Evolutionary conservation across 2,888 invertebrate genomes (phyloP).

Genomic region (Melolontha melolontha): DNA sequence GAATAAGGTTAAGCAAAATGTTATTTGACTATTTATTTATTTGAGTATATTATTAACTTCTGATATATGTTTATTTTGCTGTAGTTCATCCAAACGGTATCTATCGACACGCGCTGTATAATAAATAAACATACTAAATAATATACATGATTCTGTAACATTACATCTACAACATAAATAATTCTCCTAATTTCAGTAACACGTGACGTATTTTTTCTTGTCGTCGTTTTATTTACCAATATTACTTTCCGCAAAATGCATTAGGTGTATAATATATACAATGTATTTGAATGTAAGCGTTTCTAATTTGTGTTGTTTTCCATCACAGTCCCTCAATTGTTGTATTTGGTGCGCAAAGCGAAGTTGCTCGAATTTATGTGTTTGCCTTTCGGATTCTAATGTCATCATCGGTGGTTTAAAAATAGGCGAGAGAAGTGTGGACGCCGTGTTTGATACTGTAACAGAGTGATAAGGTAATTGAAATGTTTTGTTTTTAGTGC

Average conservation of each 20-base stretch:
- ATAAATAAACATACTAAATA: too few relatives aligned
- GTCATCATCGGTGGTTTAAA: constrained; percentile 11
- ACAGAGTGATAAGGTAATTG: constrained; percentile 30
- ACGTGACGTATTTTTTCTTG: constrained; percentile 1
- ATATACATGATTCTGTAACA: too few relatives aligned
- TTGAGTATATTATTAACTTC: too few relatives aligned
- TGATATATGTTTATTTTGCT: too few relatives aligned
- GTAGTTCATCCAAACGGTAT: too few relatives aligned
- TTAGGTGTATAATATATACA: neutral
- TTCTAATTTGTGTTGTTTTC: constrained; percentile 31
- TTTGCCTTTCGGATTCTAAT: neutral
- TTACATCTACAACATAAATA: too few relatives aligned
- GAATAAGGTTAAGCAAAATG: too few relatives aligned
- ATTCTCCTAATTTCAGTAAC: neutral
- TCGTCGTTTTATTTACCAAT: constrained; percentile 16
- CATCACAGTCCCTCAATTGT: constrained; percentile 25
- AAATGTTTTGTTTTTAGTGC: neutral
- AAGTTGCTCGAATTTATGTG: constrained; percentile 3
- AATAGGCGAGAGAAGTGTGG: constrained; percentile 6
- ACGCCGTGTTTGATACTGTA: constrained; percentile 8
- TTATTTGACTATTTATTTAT: too few relatives aligned
- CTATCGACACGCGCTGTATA: too few relatives aligned
- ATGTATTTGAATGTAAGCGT: constrained; percentile 10
- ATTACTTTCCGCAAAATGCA: constrained; percentile 29
- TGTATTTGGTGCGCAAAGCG: constrained; percentile 12